Base-by-base conservation (phyloP, 2,113 vertebrate genomes). In the Naja naja region DNA sequence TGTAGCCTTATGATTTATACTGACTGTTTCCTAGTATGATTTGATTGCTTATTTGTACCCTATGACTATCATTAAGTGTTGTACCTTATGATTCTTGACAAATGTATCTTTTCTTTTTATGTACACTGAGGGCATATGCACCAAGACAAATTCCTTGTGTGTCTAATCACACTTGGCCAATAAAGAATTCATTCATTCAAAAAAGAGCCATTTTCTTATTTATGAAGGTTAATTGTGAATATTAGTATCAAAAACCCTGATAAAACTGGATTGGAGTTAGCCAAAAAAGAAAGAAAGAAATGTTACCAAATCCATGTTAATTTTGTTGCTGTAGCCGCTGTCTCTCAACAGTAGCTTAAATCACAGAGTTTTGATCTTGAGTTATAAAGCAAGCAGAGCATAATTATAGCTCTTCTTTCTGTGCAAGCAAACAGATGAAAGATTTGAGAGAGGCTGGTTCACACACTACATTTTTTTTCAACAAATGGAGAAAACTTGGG, bases 331-430 rank as follows among this genome's bases (percentile, higher is more conserved):
- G 95, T 94, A 97, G 90, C 91, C 90, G 95, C 93, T 96, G 94
- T 96, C 93, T 95, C 94, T 94, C 94, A 96, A 97, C 96, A 96
- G 95, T 96, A 93, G 95, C 0, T 5, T 95, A 96, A 97, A 96
- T 96, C 96, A 95, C 95, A 91, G 89, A 96, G 95, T 96, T 96
- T 94, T 97, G 96, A 97, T 96, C 97, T 95, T 94, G 96, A 95
- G 96, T 86, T 88, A 96, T 95, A 97, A 94, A 95, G 94, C 74
- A 94, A 96, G 95, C 94, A 95, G 94, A 93, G 93, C 90, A 94
- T 97, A 97, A 97, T 97, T 97, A 96, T 56, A 96, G 96, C 91
- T 90, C 92, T 94, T 60, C 81, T 93, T 94, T 96, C 95, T 95
- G 89, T 96, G 92, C 95, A 96, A 97, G 96, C 95, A 97, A 94